These are phyloP conservation scores for Epistrophella euchroma DNA, from an alignment of 2,888 invertebrate genomes.

Conservation along the genomic window DNA sequence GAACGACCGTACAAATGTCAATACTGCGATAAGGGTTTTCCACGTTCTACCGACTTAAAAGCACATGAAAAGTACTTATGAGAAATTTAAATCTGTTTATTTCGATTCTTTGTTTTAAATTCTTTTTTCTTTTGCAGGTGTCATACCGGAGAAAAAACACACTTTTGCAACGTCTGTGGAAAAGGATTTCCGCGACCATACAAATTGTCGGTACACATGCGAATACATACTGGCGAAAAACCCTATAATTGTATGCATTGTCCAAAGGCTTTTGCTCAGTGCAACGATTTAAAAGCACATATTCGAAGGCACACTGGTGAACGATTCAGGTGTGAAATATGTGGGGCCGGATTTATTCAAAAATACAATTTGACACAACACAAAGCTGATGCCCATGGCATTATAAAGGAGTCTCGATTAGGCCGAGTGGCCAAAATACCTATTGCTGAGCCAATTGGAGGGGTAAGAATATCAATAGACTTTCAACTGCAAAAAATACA, in stretches of 20 bases:
- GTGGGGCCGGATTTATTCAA: conserved; percentile 82
- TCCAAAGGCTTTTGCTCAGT: conserved; percentile 86
- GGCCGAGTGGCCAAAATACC: conserved; percentile 81
- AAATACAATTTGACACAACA: conserved; percentile 86
- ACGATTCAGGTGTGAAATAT: conserved; percentile 86
- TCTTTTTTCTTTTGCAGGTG: conserved; percentile 78
- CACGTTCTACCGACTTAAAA: conserved; percentile 86
- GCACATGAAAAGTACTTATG: conserved; percentile 85
- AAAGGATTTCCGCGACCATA: conserved; percentile 85
- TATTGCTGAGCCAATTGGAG: background rate
- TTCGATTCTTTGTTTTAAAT: background rate
- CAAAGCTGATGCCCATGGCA: conserved; percentile 84
- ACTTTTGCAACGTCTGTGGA: conserved; percentile 85
- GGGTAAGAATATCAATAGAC: conserved; percentile 6
- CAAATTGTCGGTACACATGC: conserved; percentile 86
- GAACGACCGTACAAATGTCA: conserved; percentile 87
- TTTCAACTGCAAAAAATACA: background rate
- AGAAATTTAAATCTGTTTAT: background rate
- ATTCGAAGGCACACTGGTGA: conserved; percentile 86
- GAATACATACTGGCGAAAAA: conserved; percentile 85
- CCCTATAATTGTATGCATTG: conserved; percentile 86
- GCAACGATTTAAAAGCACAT: conserved; percentile 86
- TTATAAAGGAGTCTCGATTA: conserved; percentile 82
- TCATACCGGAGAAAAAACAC: conserved; percentile 86
- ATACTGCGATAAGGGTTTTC: conserved; percentile 86